phyloP scores from a whole-genome alignment of 2,113 vertebrate species.

The Hydropotes inermis region DNA sequence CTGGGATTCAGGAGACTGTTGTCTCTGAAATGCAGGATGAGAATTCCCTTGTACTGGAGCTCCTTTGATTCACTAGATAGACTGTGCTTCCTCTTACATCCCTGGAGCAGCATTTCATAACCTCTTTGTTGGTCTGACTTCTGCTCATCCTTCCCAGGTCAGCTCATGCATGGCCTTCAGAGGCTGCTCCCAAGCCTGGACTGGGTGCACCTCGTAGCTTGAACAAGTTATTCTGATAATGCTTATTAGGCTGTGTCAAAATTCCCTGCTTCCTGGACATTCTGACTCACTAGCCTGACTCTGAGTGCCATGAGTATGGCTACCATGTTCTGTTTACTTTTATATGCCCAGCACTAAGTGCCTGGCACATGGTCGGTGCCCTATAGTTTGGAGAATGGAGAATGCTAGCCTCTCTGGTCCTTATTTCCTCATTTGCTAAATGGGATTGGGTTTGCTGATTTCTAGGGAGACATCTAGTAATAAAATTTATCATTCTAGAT shows the following conservation, averaged over 20 bases:
- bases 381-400: not conserved
- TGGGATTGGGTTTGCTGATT: not conserved
- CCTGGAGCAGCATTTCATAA: not conserved
- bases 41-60: not conserved
- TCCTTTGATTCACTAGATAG: not conserved
- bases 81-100: not conserved
- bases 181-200: not conserved
- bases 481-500: not conserved
- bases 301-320: not conserved
- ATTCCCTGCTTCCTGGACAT: not conserved
- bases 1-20: not conserved
- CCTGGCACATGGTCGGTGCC: slow-evolving; percentile 48
- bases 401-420: not conserved
- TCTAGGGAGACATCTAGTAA: not conserved
- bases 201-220: not conserved
- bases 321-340: not conserved
- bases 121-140: not conserved
- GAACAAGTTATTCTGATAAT: not conserved
- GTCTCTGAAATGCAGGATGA: not conserved
- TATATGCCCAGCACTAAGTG: slow-evolving; percentile 43
- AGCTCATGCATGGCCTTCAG: not conserved
- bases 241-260: not conserved
- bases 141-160: not conserved
- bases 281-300: not conserved
- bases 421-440: not conserved